Conservation (phyloP, 1,140 invertebrate genomes). For the Popillia japonica region DNA sequence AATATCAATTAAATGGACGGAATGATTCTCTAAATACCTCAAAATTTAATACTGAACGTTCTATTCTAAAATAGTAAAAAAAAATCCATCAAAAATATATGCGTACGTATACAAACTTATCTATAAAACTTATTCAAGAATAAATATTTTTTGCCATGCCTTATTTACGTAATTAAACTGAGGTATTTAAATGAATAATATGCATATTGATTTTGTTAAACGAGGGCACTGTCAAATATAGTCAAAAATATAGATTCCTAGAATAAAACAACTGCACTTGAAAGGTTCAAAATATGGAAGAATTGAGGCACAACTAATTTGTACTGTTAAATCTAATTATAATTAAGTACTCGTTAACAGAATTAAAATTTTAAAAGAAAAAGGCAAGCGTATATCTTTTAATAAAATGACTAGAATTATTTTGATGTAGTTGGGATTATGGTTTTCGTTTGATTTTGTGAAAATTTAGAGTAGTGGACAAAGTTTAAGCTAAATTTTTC, state of each 20-base stretch:
- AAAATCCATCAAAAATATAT: no score
- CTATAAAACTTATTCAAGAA: no score
- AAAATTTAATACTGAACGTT: not conserved
- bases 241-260: not conserved
- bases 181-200: not conserved
- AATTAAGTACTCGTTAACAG: no score
- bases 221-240: not conserved
- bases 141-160: not conserved
- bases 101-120: not conserved
- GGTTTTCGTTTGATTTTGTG: no score
- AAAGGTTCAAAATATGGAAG: not conserved
- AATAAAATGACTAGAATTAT: no score
- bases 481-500: no score
- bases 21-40: not conserved
- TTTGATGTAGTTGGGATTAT: no score
- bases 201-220: not conserved
- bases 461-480: no score
- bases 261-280: not conserved
- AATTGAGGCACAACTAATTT: not conserved
- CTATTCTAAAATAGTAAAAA: not conserved
- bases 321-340: not conserved
- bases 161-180: not conserved
- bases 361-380: no score
- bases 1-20: not conserved
- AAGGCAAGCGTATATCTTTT: no score